Evolutionary conservation across 2,113 vertebrate genomes (phyloP), one percentile per base, ranked within the genome.

Genomic region (Solea solea): DNA sequence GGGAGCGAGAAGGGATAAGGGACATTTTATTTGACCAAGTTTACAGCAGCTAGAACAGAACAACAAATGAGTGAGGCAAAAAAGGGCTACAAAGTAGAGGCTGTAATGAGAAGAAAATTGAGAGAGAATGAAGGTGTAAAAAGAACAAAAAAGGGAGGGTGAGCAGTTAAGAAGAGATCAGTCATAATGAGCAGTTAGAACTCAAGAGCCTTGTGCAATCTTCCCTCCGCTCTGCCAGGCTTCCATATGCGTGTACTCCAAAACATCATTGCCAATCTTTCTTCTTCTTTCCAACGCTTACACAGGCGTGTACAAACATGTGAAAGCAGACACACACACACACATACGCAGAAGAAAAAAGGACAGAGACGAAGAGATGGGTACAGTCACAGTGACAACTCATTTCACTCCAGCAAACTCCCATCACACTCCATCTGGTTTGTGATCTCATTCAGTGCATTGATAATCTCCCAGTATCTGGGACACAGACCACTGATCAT

Each of bases 391-490:
- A 61, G 34, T 34, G 67, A 63, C 74, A 81, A 77, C 69, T 81
- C 78, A 75, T 81, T 77, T 83, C 75, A 80, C 79, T 84, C 65
- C 39, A 27, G 57, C 80, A 86, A 87, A 88, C 84, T 89, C 79
- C 81, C 80, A 75, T 86, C 88, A 82, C 89, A 87, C 86, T 90
- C 89, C 91, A 92, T 92, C 91, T 91, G 88, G 87, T 86, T 87
- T 76, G 83, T 89, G 90, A 91, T 88, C 89, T 93, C 85, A 86
- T 91, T 92, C 81, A 44, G 80, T 73, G 86, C 89, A 92, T 89
- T 91, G 90, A 91, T 92, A 92, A 90, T 91, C 88, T 90, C 86
- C 72, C 85, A 86, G 87, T 91, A 93, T 91, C 90, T 93, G 88
- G 91, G 90, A 89, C 90, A 89, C 85, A 63, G 80, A 76, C 88